Conservation (phyloP, 2,113 vertebrate genomes). For the Blennius ocellaris region DNA sequence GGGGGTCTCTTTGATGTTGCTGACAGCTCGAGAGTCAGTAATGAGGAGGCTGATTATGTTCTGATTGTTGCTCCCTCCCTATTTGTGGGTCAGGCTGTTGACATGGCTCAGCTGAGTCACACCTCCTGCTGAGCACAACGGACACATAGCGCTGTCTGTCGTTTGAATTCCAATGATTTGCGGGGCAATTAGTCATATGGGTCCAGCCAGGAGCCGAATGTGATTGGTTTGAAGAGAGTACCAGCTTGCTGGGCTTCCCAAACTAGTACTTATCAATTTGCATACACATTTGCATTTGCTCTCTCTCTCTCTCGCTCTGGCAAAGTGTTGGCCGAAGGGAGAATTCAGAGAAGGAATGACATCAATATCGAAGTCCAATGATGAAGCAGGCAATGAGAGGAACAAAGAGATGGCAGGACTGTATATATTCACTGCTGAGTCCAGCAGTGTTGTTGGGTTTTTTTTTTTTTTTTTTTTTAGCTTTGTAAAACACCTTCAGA, state of each 20-base stretch:
- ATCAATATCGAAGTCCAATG: conserved; percentile 56
- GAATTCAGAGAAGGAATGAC: conserved; percentile 56
- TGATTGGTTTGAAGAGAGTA: conserved; percentile 58
- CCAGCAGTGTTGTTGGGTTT: conserved; percentile 9
- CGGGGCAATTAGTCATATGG: conserved; percentile 54
- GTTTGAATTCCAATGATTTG: conserved; percentile 56
- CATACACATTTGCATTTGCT: conserved; percentile 62
- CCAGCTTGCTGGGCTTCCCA: conserved; percentile 42
- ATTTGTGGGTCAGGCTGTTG: conserved; percentile 67
- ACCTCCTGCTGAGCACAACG: conserved; percentile 46
- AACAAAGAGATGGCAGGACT: conserved; percentile 38
- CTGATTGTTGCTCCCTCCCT: conserved; percentile 48
- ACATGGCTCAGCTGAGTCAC: conserved; percentile 44
- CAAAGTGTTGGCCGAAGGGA: conserved; percentile 52
- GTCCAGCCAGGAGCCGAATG: conserved; percentile 48
- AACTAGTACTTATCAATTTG: conserved; percentile 72
- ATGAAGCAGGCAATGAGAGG: conserved; percentile 60
- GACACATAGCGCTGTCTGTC: conserved; percentile 9
- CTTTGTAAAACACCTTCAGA: conserved; percentile 60
- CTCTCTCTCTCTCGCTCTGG: conserved; percentile 12
- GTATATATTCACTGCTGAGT: conserved; percentile 51
- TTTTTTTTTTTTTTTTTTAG: conserved; percentile 25
- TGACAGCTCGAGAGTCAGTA: conserved; percentile 54
- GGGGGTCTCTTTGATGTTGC: conserved; percentile 63
- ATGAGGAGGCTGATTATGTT: conserved; percentile 64